Conservation (phyloP, 1,140 invertebrate species). For the Zophobas atratus region DNA sequence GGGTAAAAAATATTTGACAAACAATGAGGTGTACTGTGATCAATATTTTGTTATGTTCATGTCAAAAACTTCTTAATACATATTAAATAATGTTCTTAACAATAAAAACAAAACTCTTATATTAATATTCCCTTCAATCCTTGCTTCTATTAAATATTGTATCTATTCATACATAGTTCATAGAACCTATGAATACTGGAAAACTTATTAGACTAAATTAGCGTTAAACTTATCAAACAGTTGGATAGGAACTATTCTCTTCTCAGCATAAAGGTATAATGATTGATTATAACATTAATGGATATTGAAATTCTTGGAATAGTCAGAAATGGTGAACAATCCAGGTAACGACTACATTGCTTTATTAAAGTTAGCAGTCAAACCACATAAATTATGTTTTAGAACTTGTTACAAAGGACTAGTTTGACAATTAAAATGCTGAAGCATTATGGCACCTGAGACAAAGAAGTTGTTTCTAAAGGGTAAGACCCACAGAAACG, state of each 20-base stretch:
- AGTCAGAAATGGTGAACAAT: constrained; percentile 42
- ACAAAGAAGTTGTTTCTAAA: constrained; percentile 11
- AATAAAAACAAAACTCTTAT: too few relatives aligned
- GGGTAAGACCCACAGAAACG: neutral
- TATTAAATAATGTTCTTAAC: too few relatives aligned
- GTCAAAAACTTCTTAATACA: too few relatives aligned
- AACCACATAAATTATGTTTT: constrained; percentile 35
- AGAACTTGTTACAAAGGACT: constrained; percentile 23
- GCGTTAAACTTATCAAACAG: constrained; percentile 19
- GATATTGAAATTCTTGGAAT: constrained; percentile 51
- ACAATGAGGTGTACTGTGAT: too few relatives aligned
- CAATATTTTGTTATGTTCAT: too few relatives aligned
- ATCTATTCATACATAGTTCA: too few relatives aligned
- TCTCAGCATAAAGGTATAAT: constrained; percentile 25
- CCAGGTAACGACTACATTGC: constrained; percentile 39
- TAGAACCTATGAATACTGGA: too few relatives aligned
- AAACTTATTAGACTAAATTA: neutral
- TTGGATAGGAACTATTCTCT: constrained; percentile 27
- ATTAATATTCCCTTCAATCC: too few relatives aligned
- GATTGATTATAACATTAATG: constrained; percentile 50
- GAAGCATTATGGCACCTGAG: constrained; percentile 19
- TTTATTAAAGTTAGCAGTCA: constrained; percentile 40
- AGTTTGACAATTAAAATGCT: constrained; percentile 23
- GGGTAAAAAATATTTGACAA: too few relatives aligned
- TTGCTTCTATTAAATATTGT: too few relatives aligned